phyloP scores from a whole-genome alignment of 2,797 vertebrate genomes.

The Erpetoichthys calabaricus region DNA sequence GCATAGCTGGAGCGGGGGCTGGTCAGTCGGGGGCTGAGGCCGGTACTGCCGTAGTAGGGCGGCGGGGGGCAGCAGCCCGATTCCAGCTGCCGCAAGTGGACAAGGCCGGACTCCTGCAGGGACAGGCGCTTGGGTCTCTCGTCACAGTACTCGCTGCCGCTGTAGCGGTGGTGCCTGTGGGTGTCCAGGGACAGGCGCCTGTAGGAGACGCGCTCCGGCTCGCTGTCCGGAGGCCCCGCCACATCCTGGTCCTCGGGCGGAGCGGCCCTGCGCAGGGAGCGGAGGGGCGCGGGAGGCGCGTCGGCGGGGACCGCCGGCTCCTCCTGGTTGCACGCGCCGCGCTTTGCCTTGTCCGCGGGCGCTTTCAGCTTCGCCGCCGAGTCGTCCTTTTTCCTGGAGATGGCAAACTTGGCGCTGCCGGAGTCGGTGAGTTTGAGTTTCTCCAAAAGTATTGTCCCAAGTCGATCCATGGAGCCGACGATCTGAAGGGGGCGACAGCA shows the following conservation, averaged over 20 bases:
- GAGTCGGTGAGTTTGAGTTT: constrained; percentile 70
- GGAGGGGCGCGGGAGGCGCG: constrained; percentile 39
- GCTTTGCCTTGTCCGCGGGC: constrained; percentile 41
- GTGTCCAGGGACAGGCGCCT: constrained; percentile 13
- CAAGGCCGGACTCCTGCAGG: constrained; percentile 55
- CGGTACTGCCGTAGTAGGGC: constrained; percentile 31
- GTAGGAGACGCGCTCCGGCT: constrained; percentile 33
- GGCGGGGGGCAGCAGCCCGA: constrained; percentile 9
- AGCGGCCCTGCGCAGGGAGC: constrained; percentile 29
- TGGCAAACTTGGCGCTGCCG: constrained; percentile 59
- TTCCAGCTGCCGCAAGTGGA: constrained; percentile 48
- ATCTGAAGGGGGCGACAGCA: too few relatives aligned
- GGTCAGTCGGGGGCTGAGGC: constrained; percentile 53
- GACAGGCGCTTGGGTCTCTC: constrained; percentile 64
- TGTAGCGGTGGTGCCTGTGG: constrained; percentile 17
- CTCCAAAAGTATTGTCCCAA: constrained; percentile 64
- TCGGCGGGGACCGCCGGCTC: constrained; percentile 22
- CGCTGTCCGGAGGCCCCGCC: constrained; percentile 27
- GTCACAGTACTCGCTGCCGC: constrained; percentile 15
- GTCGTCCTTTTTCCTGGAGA: constrained; percentile 36
- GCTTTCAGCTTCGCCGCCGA: constrained; percentile 44
- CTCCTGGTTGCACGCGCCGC: constrained; percentile 36
- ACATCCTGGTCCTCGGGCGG: constrained; percentile 34
- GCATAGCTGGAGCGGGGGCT: constrained; percentile 74
- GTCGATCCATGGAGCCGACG: constrained; percentile 46